These are phyloP conservation scores for Dryadula phaetusa DNA, from an alignment of 2,888 invertebrate species.

Conservation along the genomic window DNA sequence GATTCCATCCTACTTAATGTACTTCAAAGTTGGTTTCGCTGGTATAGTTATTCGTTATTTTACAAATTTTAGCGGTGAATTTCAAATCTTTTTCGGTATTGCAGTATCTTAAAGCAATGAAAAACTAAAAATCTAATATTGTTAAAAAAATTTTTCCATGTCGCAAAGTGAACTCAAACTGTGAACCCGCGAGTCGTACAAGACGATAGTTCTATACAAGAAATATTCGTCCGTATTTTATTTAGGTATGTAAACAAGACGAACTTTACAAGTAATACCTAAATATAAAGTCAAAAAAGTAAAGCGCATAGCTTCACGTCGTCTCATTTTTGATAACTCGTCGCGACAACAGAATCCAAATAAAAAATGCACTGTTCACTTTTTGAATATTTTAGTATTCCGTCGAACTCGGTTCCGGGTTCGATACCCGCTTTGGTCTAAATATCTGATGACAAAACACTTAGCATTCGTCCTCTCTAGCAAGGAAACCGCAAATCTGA, in stretches of 20 bases:
- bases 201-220: background rate
- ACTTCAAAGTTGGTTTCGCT: background rate
- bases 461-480: slow-evolving; percentile 36
- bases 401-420: slow-evolving; percentile 48
- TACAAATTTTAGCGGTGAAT: too few relatives aligned
- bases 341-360: slow-evolving; percentile 42
- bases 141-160: too few relatives aligned
- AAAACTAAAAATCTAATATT: too few relatives aligned
- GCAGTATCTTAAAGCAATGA: background rate
- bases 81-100: too few relatives aligned
- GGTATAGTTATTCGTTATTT: background rate
- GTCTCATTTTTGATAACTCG: slow-evolving; percentile 45
- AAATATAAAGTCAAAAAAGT: slow-evolving; percentile 10
- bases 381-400: slow-evolving; percentile 45
- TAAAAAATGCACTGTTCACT: slow-evolving; percentile 49
- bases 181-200: background rate
- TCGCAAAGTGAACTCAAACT: background rate
- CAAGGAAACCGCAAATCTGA: slow-evolving; percentile 39
- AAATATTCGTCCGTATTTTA: background rate
- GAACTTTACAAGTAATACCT: background rate
- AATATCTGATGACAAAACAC: slow-evolving; percentile 43
- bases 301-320: slow-evolving; percentile 42
- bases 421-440: slow-evolving; percentile 50
- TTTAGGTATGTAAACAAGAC: background rate
- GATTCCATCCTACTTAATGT: background rate